These are phyloP conservation scores for Sogatella furcifera DNA, from an alignment of 1,140 invertebrate genomes.

Conservation along the genomic window DNA sequence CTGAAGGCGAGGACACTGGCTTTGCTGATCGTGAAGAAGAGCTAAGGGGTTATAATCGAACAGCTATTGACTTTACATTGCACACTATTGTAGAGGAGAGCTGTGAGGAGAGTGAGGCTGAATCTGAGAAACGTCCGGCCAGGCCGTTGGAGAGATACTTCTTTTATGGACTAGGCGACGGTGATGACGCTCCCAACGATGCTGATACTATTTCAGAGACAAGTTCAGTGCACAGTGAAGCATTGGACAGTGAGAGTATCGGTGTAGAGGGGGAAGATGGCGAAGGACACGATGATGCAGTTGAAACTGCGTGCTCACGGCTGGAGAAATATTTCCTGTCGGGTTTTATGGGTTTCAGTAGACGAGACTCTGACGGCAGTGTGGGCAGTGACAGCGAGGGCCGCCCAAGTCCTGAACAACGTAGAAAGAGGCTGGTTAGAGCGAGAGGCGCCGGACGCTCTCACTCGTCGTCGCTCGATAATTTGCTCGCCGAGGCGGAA, in stretches of 20 bases:
- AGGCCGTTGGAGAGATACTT: slow-evolving; percentile 88
- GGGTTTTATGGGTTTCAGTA: slow-evolving; percentile 68
- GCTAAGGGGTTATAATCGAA: slow-evolving; percentile 55
- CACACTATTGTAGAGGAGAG: slow-evolving; percentile 91
- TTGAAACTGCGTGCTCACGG: slow-evolving; percentile 70
- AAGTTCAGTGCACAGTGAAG: slow-evolving; percentile 76
- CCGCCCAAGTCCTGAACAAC: slow-evolving; percentile 71
- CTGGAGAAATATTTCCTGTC: slow-evolving; percentile 84
- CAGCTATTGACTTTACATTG: slow-evolving; percentile 76
- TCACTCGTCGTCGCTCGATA: slow-evolving; percentile 67
- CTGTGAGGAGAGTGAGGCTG: slow-evolving; percentile 80
- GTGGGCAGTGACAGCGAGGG: slow-evolving; percentile 69
- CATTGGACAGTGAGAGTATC: slow-evolving; percentile 49
- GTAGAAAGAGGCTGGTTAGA: slow-evolving; percentile 63
- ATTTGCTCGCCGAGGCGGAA: slow-evolving; percentile 41
- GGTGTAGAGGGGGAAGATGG: slow-evolving; percentile 36
- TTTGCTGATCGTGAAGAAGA: slow-evolving; percentile 50
- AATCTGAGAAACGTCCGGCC: slow-evolving; percentile 37
- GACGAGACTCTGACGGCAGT: slow-evolving; percentile 71
- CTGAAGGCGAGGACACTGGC: slow-evolving; percentile 39
- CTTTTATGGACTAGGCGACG: slow-evolving; percentile 70
- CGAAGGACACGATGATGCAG: slow-evolving; percentile 36
- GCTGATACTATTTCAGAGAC: slow-evolving; percentile 76
- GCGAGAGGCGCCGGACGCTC: slow-evolving; percentile 67
- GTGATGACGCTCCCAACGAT: slow-evolving; percentile 40